Evolutionary conservation across 2,888 invertebrate genomes (phyloP).

Genomic region (Nemotelus pantherinus): DNA sequence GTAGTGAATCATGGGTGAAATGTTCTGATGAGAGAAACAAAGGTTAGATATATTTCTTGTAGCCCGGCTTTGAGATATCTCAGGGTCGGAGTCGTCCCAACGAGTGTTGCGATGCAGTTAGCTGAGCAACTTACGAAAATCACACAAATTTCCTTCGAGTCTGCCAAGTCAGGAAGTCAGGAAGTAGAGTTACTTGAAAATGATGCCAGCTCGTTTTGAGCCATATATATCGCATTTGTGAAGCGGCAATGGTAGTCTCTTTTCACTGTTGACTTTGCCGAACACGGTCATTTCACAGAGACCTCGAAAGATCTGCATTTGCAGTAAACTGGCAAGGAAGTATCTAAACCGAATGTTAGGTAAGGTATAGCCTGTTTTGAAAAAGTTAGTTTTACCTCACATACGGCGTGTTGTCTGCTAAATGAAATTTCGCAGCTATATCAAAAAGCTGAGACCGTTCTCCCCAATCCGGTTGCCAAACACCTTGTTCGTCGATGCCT

Average conservation of each 20-base stretch:
- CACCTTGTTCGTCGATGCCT: conserved; percentile 69
- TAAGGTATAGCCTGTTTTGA: neutral
- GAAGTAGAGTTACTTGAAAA: conserved; percentile 68
- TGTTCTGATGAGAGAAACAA: no score
- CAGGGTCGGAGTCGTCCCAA: no score
- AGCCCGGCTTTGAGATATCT: no score
- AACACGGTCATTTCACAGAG: conserved; percentile 74
- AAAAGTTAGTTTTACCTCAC: conserved; percentile 67
- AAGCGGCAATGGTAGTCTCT: conserved; percentile 68
- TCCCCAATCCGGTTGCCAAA: conserved; percentile 66
- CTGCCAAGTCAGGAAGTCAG: no score
- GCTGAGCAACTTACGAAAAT: no score
- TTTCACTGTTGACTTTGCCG: conserved; percentile 64
- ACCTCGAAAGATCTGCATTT: conserved; percentile 78
- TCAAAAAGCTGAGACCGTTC: conserved; percentile 72
- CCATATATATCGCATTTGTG: conserved; percentile 81
- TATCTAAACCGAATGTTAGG: conserved; percentile 67
- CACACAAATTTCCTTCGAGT: no score
- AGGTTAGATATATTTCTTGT: no score
- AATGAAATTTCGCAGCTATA: conserved; percentile 76
- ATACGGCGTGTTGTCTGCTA: conserved; percentile 77
- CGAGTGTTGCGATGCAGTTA: no score
- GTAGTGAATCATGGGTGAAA: no score
- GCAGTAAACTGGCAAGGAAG: conserved; percentile 77
- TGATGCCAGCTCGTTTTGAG: conserved; percentile 71